These are phyloP conservation scores for Eilema griseolum DNA, from an alignment of 2,888 invertebrate species.

Conservation along the genomic window DNA sequence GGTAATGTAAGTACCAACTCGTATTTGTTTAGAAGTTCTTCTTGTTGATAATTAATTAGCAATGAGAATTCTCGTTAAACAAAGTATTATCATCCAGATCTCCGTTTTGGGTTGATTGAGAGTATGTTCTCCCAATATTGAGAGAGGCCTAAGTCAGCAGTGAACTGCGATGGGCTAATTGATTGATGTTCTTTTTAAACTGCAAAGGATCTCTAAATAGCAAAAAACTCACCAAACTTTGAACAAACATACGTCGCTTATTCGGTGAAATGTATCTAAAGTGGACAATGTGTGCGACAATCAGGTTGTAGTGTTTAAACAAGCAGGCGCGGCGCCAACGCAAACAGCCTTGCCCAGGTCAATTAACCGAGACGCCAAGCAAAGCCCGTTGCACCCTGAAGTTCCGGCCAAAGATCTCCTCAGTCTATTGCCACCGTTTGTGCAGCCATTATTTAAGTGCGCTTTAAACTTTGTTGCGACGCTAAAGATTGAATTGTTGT, in stretches of 20 bases:
- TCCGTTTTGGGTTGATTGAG: background rate
- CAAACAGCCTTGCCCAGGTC: constrained; percentile 69
- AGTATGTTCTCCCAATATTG: too few relatives aligned
- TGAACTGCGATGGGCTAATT: too few relatives aligned
- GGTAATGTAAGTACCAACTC: too few relatives aligned
- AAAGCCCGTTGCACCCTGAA: constrained; percentile 43
- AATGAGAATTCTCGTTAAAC: constrained; percentile 18
- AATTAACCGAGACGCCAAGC: constrained; percentile 67
- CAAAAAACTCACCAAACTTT: background rate
- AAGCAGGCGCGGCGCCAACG: constrained; percentile 67
- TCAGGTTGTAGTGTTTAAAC: constrained; percentile 66
- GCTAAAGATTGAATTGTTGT: constrained; percentile 7
- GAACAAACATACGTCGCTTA: background rate
- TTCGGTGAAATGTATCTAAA: constrained; percentile 10
- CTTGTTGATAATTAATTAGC: constrained; percentile 25
- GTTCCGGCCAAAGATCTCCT: constrained; percentile 20
- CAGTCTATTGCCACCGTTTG: constrained; percentile 25
- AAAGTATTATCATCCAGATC: background rate
- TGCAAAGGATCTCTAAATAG: background rate
- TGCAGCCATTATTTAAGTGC: constrained; percentile 19
- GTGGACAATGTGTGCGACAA: constrained; percentile 61
- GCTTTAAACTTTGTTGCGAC: constrained; percentile 18
- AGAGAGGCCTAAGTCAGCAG: too few relatives aligned
- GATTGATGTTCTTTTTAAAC: background rate
- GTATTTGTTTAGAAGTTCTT: constrained; percentile 21